Evolutionary conservation across 2,113 vertebrate species (phyloP), one percentile per base, ranked within the genome.

Genomic region (Pseudorasbora parva): DNA sequence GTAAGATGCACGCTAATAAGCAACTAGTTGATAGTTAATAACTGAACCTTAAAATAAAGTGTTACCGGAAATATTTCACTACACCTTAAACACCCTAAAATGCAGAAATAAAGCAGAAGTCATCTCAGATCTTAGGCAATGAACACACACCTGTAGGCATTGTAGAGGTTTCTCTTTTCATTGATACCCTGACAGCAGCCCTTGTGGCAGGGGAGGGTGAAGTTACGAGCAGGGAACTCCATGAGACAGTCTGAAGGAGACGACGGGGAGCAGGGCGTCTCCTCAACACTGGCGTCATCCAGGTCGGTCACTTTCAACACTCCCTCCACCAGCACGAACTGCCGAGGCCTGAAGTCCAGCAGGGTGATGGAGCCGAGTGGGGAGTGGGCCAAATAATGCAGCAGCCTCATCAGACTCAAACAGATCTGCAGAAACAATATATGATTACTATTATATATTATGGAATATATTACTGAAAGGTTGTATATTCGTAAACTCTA

Each of bases 111-210:
- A 45, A 78, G 23, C 37, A 47, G n/a, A 62, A n/a, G 43, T n/a
- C 4, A 15, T 5, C 19, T 41, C 30, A 23, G 51, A 59, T 41
- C 3, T 17, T 8, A n/a, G 66, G 33, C 21, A 9, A 6, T 37
- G 33, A 23, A 77, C 2, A 27, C 71, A 1, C 83, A 97, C 96
- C 96, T 96, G 93, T 97, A 97, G 64, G 96, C 96, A 0, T 97
- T 97, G 92, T 97, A 97, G 82, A 97, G 93, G 90, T 97, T 97
- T 83, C 96, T 94, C 90, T 96, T 97, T 87, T 97, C 96, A 0
- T 97, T 97, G 92, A 97, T 96, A 82, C 60, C 94, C 85, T 93
- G 91, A n/a, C 96, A 97, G 88, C 92, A 93, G 25, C 95, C 95
- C 54, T 93, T 91, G 0, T 92, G 94, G 90, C 96, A 97, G 49